Conservation (phyloP, 1,140 invertebrate species). For the Drosophila prosaltans region DNA sequence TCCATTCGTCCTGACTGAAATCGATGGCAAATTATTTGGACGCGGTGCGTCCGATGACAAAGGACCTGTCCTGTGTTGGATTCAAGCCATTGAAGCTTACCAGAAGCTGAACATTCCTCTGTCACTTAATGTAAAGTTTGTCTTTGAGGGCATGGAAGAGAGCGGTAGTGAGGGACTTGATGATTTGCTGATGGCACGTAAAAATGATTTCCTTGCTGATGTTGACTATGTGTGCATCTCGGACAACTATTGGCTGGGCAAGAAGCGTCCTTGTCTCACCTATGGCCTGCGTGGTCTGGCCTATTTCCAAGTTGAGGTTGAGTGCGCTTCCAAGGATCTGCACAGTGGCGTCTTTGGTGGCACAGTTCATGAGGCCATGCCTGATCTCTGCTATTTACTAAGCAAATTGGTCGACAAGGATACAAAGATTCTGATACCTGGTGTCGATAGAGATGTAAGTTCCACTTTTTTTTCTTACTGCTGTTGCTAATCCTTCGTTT, state of each 20-base stretch:
- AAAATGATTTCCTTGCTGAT: conserved; percentile 91
- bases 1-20: conserved; percentile 95
- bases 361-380: conserved; percentile 94
- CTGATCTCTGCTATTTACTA: conserved; percentile 93
- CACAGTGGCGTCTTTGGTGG: conserved; percentile 98
- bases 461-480: too few species aligned
- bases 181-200: conserved; percentile 90
- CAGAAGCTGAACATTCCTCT: conserved; percentile 89
- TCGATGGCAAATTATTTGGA: conserved; percentile 95
- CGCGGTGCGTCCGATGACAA: conserved; percentile 98
- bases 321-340: conserved; percentile 95
- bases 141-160: conserved; percentile 99
- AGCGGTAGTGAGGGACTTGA: conserved; percentile 97
- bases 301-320: conserved; percentile 95
- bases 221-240: conserved; percentile 99
- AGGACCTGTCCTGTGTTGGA: conserved; percentile 95
- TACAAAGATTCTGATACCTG: conserved; percentile 92
- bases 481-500: conserved; percentile 18
- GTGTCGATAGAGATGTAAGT: conserved; percentile 89
- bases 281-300: conserved; percentile 97
- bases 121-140: conserved; percentile 98
- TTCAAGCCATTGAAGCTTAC: conserved; percentile 96
- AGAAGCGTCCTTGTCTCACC: conserved; percentile 97
- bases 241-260: conserved; percentile 99
- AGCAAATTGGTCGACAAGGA: conserved; percentile 92